phyloP scores from a whole-genome alignment of 2,888 invertebrate genomes.

The Parnassius apollo region DNA sequence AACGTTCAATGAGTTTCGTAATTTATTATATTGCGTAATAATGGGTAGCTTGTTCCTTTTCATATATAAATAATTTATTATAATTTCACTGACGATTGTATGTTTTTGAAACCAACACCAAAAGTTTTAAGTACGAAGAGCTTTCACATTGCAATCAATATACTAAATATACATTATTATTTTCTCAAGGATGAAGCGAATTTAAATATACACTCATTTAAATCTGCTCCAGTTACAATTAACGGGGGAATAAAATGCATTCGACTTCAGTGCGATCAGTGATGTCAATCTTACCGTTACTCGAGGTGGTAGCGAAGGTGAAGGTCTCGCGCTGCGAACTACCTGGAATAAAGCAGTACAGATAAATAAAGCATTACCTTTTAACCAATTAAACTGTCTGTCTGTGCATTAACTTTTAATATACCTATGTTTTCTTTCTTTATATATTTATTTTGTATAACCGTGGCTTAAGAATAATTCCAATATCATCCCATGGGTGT shows the following conservation, averaged over 20 bases:
- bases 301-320: slow-evolving; percentile 39
- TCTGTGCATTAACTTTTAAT: background rate
- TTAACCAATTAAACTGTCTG: slow-evolving; percentile 14
- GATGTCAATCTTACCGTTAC: slow-evolving; percentile 51
- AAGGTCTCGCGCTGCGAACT: slow-evolving; percentile 52
- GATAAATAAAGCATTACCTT: slow-evolving; percentile 12
- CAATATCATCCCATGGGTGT: too few relatives aligned
- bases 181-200: slow-evolving; percentile 10
- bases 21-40: too few relatives aligned
- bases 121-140: background rate
- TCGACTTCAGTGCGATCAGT: slow-evolving; percentile 15
- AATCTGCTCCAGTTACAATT: slow-evolving; percentile 22
- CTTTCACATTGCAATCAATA: slow-evolving; percentile 10
- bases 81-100: too few relatives aligned
- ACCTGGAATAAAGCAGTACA: slow-evolving; percentile 52
- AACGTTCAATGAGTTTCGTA: too few relatives aligned
- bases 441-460: too few relatives aligned
- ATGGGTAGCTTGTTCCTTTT: too few relatives aligned
- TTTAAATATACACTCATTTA: slow-evolving; percentile 11
- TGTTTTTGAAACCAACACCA: background rate
- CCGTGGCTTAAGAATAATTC: too few relatives aligned
- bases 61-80: too few relatives aligned
- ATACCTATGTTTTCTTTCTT: too few relatives aligned
- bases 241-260: slow-evolving; percentile 18
- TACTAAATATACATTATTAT: slow-evolving; percentile 15